These are phyloP conservation scores for Scaptodrosophila latifasciaeformis DNA, from an alignment of 2,888 invertebrate species.

Conservation along the genomic window DNA sequence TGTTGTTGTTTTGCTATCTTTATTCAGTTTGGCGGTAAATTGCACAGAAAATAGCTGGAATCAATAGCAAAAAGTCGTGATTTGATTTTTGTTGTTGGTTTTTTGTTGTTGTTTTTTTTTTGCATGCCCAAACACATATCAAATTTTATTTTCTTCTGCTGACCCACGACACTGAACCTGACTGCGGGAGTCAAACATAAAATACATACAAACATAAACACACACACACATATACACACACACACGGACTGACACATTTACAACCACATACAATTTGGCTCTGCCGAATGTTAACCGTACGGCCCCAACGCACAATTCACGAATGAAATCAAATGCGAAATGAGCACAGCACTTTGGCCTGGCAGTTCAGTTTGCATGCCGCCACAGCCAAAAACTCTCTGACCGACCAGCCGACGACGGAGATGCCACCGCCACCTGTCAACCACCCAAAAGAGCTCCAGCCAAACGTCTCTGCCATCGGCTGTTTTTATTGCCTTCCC, in stretches of 20 bases:
- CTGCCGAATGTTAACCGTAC: constrained; percentile 41
- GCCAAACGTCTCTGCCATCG: constrained; percentile 6
- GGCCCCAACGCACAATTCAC: constrained; percentile 63
- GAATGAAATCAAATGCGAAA: constrained; percentile 65
- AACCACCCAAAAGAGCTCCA: not conserved
- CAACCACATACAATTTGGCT: not conserved
- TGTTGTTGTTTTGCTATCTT: constrained; percentile 1
- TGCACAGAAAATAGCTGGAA: not conserved
- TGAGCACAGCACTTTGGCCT: constrained; percentile 56
- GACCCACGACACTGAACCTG: not conserved
- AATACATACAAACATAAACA: not conserved
- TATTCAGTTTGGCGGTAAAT: not conserved
- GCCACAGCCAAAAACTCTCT: not conserved
- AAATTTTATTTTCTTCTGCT: no score
- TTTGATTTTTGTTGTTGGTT: no score
- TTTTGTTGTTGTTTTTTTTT: constrained; percentile 1
- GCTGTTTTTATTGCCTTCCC: constrained; percentile 19
- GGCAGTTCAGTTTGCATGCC: not conserved
- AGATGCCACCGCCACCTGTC: not conserved
- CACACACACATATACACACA: not conserved
- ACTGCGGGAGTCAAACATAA: no score
- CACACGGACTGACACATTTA: not conserved
- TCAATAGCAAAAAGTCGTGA: not conserved
- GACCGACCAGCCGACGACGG: not conserved
- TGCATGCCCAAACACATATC: not conserved